A percentile compares a stretch with the other conserved stretches of the same genome.
Evolutionary conservation across 2,113 vertebrate genomes (phyloP).

Genomic region (Gnathonemus echidnorhynchus): DNA sequence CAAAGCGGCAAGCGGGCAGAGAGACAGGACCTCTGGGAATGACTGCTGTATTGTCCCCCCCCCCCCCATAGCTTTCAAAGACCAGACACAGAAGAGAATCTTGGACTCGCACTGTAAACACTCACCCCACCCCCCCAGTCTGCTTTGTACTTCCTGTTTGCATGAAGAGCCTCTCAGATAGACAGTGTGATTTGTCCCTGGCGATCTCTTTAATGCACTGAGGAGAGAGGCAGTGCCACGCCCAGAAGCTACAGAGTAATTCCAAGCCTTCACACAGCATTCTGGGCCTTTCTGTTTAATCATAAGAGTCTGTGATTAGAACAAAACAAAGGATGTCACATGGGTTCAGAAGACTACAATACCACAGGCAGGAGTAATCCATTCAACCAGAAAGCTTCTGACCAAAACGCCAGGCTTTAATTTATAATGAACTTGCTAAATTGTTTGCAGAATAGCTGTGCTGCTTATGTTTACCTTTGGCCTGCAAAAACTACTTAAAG

Average conservation of each 20-base stretch:
- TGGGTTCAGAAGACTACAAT: background rate
- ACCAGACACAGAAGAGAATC: conserved; percentile 33
- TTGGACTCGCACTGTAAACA: conserved; percentile 49
- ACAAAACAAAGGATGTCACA: background rate
- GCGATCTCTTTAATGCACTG: background rate
- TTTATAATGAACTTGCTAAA: background rate
- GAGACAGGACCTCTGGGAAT: conserved; percentile 11
- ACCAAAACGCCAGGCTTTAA: background rate
- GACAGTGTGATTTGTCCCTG: conserved; percentile 31
- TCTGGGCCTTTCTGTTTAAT: background rate
- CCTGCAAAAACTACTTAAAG: background rate
- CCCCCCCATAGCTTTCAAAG: background rate
- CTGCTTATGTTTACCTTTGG: background rate
- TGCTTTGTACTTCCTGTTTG: conserved; percentile 57
- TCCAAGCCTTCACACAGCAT: background rate
- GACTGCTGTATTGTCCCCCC: background rate
- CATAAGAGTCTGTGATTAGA: background rate
- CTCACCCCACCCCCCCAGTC: conserved; percentile 42
- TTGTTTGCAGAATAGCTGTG: background rate
- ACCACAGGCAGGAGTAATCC: background rate
- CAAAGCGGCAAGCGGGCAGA: background rate
- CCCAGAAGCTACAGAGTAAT: background rate
- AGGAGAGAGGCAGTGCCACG: conserved; percentile 39
- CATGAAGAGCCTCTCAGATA: conserved; percentile 26
- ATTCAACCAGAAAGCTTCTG: background rate